Evolutionary conservation across 2,797 vertebrate genomes (phyloP).

Genomic region (Delichon dasypus): DNA sequence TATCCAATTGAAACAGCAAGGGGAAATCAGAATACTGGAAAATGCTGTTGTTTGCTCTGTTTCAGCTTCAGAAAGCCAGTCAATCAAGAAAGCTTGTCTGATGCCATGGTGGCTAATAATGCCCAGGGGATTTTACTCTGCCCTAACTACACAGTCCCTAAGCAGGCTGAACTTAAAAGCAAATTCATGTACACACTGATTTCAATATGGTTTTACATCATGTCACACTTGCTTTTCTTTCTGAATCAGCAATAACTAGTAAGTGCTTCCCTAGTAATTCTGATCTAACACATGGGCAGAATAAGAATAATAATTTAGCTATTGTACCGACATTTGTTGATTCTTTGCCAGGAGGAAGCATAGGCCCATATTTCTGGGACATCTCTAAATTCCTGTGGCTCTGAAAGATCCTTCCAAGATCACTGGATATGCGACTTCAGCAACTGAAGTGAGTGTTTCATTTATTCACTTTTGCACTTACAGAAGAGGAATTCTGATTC

Average conservation of each 20-base stretch:
- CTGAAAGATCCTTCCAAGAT: background rate
- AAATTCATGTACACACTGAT: conserved; percentile 21
- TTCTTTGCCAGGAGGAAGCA: background rate
- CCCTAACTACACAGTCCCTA: background rate
- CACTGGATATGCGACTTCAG: too few species aligned
- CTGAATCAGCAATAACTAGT: conserved; percentile 22
- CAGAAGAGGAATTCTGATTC: background rate
- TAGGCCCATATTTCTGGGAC: background rate
- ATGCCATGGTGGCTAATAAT: conserved; percentile 40
- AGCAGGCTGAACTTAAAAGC: conserved; percentile 33
- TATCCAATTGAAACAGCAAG: conserved; percentile 24
- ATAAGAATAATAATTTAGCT: background rate
- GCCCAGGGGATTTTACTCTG: conserved; percentile 1
- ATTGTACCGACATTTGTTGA: background rate
- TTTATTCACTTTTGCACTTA: background rate
- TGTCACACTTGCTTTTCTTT: conserved; percentile 35
- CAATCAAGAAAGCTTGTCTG: conserved; percentile 45
- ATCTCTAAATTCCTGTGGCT: background rate
- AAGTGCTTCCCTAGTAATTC: background rate
- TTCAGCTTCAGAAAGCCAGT: conserved; percentile 22
- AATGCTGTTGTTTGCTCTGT: conserved; percentile 8
- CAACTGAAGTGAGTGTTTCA: background rate
- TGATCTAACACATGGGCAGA: background rate
- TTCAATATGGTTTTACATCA: conserved; percentile 45
- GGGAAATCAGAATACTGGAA: conserved; percentile 37